Conservation (phyloP, 2,797 vertebrate genomes). For the Tinamus major region DNA sequence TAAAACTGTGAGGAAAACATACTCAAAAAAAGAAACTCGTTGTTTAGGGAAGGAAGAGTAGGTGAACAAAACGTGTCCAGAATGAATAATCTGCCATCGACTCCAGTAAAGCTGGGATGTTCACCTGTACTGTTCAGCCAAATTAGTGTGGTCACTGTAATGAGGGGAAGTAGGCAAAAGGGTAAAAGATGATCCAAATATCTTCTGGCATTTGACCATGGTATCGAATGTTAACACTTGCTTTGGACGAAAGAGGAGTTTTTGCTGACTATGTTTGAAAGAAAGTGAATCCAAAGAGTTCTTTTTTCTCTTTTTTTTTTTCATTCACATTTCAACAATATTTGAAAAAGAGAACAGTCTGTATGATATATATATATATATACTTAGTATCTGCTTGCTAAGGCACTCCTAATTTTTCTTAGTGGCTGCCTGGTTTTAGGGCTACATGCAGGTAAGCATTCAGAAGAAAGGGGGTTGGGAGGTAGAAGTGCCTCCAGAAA, state of each 20-base stretch:
- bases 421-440: not conserved
- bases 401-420: conserved; percentile 12
- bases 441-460: not conserved
- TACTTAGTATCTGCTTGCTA: not conserved
- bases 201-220: not conserved
- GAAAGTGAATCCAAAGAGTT: not conserved
- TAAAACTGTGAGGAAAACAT: not conserved
- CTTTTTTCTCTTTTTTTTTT: not conserved
- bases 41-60: not conserved
- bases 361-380: not conserved
- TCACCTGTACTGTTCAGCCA: not conserved
- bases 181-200: not conserved
- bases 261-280: not conserved
- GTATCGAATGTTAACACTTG: not conserved
- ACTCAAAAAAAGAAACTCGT: not conserved
- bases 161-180: not conserved
- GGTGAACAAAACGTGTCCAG: not conserved
- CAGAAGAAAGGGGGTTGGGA: not conserved
- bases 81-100: not conserved
- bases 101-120: not conserved
- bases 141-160: not conserved
- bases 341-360: not conserved
- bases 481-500: not conserved
- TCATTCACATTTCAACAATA: not conserved
- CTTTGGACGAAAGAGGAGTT: not conserved